Base-by-base conservation (phyloP, 2,888 invertebrate genomes). In the Drosophila nr. perissopoda region DNA sequence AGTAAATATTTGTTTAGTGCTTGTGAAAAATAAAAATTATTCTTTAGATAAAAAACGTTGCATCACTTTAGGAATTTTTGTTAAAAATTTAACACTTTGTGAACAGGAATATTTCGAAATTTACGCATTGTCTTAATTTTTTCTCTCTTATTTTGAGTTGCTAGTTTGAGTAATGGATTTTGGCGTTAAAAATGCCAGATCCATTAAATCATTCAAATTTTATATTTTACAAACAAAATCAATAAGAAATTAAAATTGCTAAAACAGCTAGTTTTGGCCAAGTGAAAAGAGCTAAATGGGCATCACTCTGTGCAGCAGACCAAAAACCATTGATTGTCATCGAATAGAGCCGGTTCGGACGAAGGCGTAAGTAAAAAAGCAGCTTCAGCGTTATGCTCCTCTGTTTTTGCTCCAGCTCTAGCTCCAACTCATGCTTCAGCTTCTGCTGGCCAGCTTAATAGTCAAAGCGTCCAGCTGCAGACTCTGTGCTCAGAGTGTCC, bases 281-380 rank as follows among this genome's bases (percentile, higher is more conserved):
- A 51, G 7, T 16, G 16, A 21, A 31, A 16, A 18, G 25, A 25
- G 42, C 42, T 31, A 31, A 57, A 18, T 21, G 29, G 18, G 7
- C 42, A 57, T 4, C 57, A 57, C 40, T 68, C 58, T 89, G 87
- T 91, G 88, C 91, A 91, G 76, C 91, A 91, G 91, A 91, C 91
- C 91, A 91, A 92, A 91, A 91, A 90, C 92, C 92, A 91, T 91
- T 91, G 92, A 91, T 91, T 91, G 92, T 91, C 91, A 91, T 91
- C 92, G 91, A 91, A 91, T 83, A 75, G 75, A 76, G 61, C 66
- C 66, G 64, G 63, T 40, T 38, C 65, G 76, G 54, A 59, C 40
- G 74, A 69, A 77, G 67, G 83, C 71, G 65, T 66, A 81, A 62
- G 73, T 34, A 73, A 79, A 78, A 80, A 79, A 82, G 78, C 80